A percentile compares a stretch with the other conserved stretches of the same genome.
Conservation (phyloP, 2,797 vertebrate species). For the Trachops cirrhosus region DNA sequence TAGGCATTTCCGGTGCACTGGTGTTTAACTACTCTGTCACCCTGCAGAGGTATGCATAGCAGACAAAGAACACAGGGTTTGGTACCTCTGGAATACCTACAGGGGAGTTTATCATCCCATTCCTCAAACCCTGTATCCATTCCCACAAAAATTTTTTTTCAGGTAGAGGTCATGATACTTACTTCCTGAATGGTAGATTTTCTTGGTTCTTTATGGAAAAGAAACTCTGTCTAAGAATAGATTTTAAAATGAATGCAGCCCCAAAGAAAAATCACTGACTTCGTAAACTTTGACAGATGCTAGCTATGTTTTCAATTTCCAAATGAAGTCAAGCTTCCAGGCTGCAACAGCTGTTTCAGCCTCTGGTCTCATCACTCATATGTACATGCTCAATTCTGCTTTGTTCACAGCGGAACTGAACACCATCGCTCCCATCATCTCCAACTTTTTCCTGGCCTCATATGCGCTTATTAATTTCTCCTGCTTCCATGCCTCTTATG, state of each 20-base stretch:
- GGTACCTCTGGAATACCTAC: neutral
- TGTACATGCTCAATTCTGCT: constrained; percentile 32
- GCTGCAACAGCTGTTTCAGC: constrained; percentile 29
- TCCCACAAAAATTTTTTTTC: neutral
- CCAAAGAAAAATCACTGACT: constrained; percentile 53
- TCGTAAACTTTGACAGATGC: constrained; percentile 61
- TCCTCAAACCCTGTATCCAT: neutral
- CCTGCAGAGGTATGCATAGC: neutral
- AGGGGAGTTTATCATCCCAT: neutral
- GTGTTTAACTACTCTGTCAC: neutral
- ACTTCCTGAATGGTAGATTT: neutral
- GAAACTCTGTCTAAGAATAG: neutral
- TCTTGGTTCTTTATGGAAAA: neutral
- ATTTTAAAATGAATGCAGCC: neutral
- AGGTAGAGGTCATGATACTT: neutral
- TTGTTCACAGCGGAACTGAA: constrained; percentile 91
- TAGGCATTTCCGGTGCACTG: neutral
- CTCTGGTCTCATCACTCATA: neutral
- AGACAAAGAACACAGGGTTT: neutral
- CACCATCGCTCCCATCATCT: constrained; percentile 96
- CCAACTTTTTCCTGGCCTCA: constrained; percentile 99
- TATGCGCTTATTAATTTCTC: constrained; percentile 99
- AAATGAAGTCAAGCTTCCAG: constrained; percentile 43
- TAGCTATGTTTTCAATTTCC: constrained; percentile 41
- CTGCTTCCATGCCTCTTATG: constrained; percentile 98